Conservation (phyloP, 2,797 vertebrate species). For the Bovichtus diacanthus region DNA sequence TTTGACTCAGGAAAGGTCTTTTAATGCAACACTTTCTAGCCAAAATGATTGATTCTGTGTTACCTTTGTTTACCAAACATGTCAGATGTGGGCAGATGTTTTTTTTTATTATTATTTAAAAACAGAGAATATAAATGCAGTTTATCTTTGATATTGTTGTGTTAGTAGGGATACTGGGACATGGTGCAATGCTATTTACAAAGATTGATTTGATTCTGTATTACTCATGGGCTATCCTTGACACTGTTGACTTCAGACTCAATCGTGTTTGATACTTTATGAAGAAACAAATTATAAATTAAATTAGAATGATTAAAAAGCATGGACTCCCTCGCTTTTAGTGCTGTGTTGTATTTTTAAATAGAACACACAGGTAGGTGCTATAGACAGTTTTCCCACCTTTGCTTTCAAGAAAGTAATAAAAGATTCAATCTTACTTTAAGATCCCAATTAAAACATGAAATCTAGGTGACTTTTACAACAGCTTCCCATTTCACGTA, state of each 20-base stretch:
- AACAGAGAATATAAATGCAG: constrained; percentile 48
- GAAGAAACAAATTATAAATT: constrained; percentile 75
- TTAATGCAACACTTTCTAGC: constrained; percentile 57
- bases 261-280: constrained; percentile 74
- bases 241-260: constrained; percentile 67
- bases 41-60: constrained; percentile 65
- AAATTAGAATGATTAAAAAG: constrained; percentile 64
- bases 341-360: constrained; percentile 6
- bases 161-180: constrained; percentile 77
- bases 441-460: neutral
- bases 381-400: neutral
- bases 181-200: constrained; percentile 77
- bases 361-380: constrained; percentile 2
- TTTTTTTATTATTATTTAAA: constrained; percentile 72
- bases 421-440: neutral
- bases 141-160: constrained; percentile 59
- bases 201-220: constrained; percentile 72
- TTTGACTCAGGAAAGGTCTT: constrained; percentile 73
- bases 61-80: constrained; percentile 79
- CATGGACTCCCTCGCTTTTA: constrained; percentile 25
- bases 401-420: neutral
- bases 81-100: constrained; percentile 62
- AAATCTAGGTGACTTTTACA: neutral
- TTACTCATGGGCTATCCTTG: constrained; percentile 70
- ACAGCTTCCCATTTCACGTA: neutral